Evolutionary conservation across 2,797 vertebrate genomes (phyloP), one percentile per base, ranked within the genome.

Genomic region (Apogon talboti): DNA sequence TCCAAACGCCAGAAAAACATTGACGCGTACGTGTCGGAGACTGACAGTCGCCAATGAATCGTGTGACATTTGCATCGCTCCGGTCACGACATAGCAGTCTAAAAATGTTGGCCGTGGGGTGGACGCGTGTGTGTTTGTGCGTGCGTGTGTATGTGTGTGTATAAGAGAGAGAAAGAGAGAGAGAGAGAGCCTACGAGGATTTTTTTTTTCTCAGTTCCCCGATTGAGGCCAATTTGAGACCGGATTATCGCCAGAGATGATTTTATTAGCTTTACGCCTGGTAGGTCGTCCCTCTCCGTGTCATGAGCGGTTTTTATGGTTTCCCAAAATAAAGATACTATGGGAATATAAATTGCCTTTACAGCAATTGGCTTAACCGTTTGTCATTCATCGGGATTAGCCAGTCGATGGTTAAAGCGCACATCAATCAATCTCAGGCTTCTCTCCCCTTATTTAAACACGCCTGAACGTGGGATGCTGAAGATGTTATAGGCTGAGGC

Each of bases 321-420:
- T 88, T 83, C 84, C 82, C 69, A 87, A 89, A 91, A 92, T 91
- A 85, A 87, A 83, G 76, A 83, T 84, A 90, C 83, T 89, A 85
- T 82, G 88, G 74, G 82, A 85, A 83, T 84, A 84, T 85, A 84
- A 86, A 84, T 61, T 81, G 76, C 63, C 87, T 88, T 68, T n/a
- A 37, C 82, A 71, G 82, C 89, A 89, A 92, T 92, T 93, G 90
- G 89, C 41, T 88, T 75, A 91, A 87, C 73, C 71, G 79, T 82
- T 79, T 89, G 91, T 90, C 92, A 91, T 67, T 93, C 90, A 91
- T 19, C 67, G 61, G 83, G 78, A 91, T 85, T 62, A 87, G 81
- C 86, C 85, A 87, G 84, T 88, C 78, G 83, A 85, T 91, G 91
- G 91, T 87, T 88, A 81, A 81, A 80, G 82, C 87, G 78, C 75